Evolutionary conservation across 2,113 vertebrate genomes (phyloP).

Genomic region (Varanus komodoensis): DNA sequence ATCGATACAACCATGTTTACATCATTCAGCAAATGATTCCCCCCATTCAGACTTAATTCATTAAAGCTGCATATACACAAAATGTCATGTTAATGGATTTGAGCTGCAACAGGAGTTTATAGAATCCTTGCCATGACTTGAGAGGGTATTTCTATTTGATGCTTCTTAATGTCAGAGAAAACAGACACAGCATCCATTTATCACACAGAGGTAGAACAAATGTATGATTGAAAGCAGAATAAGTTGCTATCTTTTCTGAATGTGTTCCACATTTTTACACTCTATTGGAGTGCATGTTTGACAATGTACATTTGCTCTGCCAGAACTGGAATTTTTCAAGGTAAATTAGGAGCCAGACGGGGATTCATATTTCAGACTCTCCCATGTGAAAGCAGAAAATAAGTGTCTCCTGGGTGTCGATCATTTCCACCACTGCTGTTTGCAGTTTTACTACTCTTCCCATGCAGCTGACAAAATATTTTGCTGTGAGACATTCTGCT

Average conservation of each 20-base stretch:
- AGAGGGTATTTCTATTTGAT: constrained; percentile 56
- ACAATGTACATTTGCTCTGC: constrained; percentile 64
- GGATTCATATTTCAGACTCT: constrained; percentile 75
- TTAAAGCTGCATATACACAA: constrained; percentile 37
- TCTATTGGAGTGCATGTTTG: constrained; percentile 40
- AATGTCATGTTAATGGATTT: constrained; percentile 28
- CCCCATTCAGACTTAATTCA: constrained; percentile 45
- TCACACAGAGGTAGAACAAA: constrained; percentile 59
- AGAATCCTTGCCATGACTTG: constrained; percentile 37
- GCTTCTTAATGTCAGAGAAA: constrained; percentile 59
- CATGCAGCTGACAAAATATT: constrained; percentile 88
- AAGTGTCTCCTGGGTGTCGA: constrained; percentile 67
- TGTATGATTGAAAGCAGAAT: constrained; percentile 61
- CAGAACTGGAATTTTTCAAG: constrained; percentile 74
- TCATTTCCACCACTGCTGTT: constrained; percentile 74
- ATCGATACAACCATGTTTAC: background rate
- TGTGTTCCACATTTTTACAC: constrained; percentile 63
- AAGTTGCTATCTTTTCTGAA: constrained; percentile 68
- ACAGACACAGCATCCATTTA: constrained; percentile 60
- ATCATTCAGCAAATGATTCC: constrained; percentile 40
- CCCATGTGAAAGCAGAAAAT: constrained; percentile 70
- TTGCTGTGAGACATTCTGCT: constrained; percentile 77
- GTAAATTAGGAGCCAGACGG: constrained; percentile 66
- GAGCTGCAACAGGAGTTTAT: constrained; percentile 38
- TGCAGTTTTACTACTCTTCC: constrained; percentile 66